Evolutionary conservation across 2,797 vertebrate species (phyloP), one percentile per base, ranked within the genome.

Genomic region (Crax fasciolata): DNA sequence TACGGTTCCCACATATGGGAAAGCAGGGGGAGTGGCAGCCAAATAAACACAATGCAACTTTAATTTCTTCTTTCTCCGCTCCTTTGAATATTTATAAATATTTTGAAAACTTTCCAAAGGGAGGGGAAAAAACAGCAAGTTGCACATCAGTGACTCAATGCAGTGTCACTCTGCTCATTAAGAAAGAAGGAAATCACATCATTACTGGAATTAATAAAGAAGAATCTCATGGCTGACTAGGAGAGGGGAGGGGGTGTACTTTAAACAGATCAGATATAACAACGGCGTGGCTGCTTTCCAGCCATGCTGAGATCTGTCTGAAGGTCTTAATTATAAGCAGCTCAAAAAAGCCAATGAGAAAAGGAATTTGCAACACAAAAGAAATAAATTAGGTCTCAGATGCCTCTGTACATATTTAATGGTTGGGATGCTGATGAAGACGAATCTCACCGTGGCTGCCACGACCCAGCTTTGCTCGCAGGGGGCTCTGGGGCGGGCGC

Each of bases 41-140:
- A 90, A 76, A 83, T 43, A 73, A 95, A 63, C 71, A 91, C 84
- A 95, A 81, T 44, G 32, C 62, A 93, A 92, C 89, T 93, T 93
- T 59, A 67, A 92, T 96, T 95, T 93, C 94, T 95, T 61, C 89
- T 91, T 93, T 94, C 84, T 61, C 68, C 51, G 24, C 20, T 82
- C 48, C 76, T 81, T 82, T 88, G 63, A 49, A 89, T 83, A 94
- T 92, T 54, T 92, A 95, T 93, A 97, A 97, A 97, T 96, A 96
- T 97, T 95, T 97, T 96, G 96, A 97, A 95, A 96, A 94, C 89
- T 94, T 92, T 97, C 97, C 96, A 97, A 91, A 95, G 59, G 79
- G 75, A 93, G 54, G 90, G 74, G 32, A 83, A 83, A 55, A 88
- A 86, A 1, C 80, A 90, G 46, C 80, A 72, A 96, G 90, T 72